A percentile compares a stretch with the other conserved stretches of the same genome.
These are phyloP conservation scores for Vidua chalybeata DNA, from an alignment of 2,113 vertebrate genomes.

Conservation along the genomic window DNA sequence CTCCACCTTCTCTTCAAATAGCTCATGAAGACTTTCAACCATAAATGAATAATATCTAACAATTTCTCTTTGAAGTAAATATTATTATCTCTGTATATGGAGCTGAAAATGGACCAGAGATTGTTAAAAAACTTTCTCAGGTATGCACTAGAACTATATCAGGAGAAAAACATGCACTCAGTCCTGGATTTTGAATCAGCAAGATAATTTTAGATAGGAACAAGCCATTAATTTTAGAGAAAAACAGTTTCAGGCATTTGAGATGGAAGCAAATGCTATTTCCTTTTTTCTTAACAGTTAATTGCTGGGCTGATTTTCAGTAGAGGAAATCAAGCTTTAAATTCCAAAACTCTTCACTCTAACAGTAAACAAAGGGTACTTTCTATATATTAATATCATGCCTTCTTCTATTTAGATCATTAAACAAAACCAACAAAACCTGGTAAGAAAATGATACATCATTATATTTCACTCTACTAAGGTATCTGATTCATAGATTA, in stretches of 20 bases:
- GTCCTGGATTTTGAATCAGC: not conserved
- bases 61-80: slow-evolving; percentile 30
- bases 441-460: not conserved
- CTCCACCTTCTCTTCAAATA: slow-evolving; percentile 37
- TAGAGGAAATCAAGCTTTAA: not conserved
- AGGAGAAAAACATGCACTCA: not conserved
- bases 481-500: not conserved
- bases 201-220: not conserved
- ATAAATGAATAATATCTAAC: slow-evolving; percentile 21
- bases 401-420: not conserved
- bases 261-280: not conserved
- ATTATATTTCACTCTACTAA: not conserved
- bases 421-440: not conserved
- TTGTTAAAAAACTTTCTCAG: slow-evolving; percentile 6
- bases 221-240: not conserved
- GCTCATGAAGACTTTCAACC: not conserved
- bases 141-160: not conserved
- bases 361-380: not conserved
- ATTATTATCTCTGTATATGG: not conserved
- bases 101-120: not conserved
- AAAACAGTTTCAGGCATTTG: not conserved
- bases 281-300: not conserved
- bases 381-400: not conserved
- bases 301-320: not conserved
- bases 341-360: not conserved